Conservation (phyloP, 2,888 invertebrate genomes). For the Drosophila anomelani region DNA sequence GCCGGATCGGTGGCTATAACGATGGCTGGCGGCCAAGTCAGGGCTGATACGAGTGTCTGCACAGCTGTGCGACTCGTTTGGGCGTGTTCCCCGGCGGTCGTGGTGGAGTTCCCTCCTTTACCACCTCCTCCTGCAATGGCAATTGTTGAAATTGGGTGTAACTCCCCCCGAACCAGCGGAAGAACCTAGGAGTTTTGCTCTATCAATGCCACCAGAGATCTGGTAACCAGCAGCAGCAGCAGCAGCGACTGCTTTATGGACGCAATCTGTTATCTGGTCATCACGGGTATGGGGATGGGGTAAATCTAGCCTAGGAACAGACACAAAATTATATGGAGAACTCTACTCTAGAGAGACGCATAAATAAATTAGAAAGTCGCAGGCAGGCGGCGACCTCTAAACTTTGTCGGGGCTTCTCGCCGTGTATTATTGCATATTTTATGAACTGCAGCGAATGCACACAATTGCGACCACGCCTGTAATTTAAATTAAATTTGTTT, state of each 20-base stretch:
- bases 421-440: constrained; percentile 75
- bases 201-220: constrained; percentile 54
- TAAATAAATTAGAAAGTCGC: constrained; percentile 79
- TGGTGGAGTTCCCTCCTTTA: constrained; percentile 16
- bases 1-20: constrained; percentile 21
- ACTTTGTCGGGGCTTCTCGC: constrained; percentile 68
- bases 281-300: constrained; percentile 31
- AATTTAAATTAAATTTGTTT: constrained; percentile 80
- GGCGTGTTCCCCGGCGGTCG: constrained; percentile 75
- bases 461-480: constrained; percentile 78
- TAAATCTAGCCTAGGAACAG: constrained; percentile 58
- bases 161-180: constrained; percentile 17
- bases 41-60: constrained; percentile 38
- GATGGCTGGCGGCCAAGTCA: constrained; percentile 47
- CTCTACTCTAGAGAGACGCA: constrained; percentile 59
- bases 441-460: constrained; percentile 71
- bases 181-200: constrained; percentile 15
- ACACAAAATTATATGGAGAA: constrained; percentile 45
- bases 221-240: constrained; percentile 1
- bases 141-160: constrained; percentile 73
- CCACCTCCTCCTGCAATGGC: constrained; percentile 12
- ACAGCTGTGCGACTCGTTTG: constrained; percentile 76
- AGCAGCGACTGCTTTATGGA: constrained; percentile 48
- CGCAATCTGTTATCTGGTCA: constrained; percentile 48
- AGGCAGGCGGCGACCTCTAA: constrained; percentile 70